Percentiles rank a stretch among this genome's conserved stretches.
These are phyloP conservation scores for Leptatherina wallacei DNA, from an alignment of 2,797 vertebrate species.

Conservation along the genomic window DNA sequence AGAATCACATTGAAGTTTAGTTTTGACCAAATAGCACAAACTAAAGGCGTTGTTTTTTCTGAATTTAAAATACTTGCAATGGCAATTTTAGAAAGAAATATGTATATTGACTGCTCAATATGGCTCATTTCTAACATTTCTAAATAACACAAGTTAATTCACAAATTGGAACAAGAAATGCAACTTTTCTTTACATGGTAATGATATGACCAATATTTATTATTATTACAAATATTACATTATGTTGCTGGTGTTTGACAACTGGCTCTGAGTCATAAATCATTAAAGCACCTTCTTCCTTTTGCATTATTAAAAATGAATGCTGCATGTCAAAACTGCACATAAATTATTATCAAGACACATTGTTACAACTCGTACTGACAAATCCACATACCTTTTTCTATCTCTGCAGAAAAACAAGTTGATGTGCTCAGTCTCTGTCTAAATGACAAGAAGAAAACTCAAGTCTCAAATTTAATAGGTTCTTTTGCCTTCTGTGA, in stretches of 20 bases:
- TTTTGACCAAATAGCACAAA: background rate
- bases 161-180: background rate
- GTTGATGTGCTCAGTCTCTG: conserved; percentile 43
- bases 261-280: background rate
- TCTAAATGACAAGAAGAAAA: conserved; percentile 59
- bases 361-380: background rate
- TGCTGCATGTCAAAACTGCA: background rate
- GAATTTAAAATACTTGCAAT: background rate
- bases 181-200: background rate
- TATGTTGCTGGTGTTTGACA: background rate
- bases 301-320: conserved; percentile 1
- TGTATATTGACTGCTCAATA: background rate
- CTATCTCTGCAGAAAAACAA: conserved; percentile 48
- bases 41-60: too few relatives aligned
- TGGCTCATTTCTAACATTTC: background rate
- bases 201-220: background rate
- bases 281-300: background rate
- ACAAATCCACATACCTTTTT: conserved; percentile 69
- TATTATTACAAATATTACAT: background rate
- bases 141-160: background rate
- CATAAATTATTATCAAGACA: background rate
- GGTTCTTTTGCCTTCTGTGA: conserved; percentile 70
- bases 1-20: background rate
- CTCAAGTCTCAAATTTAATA: conserved; percentile 62
- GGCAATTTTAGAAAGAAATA: background rate